Evolutionary conservation across 2,113 vertebrate species (phyloP).

Genomic region (Psittacula cyanocephala): DNA sequence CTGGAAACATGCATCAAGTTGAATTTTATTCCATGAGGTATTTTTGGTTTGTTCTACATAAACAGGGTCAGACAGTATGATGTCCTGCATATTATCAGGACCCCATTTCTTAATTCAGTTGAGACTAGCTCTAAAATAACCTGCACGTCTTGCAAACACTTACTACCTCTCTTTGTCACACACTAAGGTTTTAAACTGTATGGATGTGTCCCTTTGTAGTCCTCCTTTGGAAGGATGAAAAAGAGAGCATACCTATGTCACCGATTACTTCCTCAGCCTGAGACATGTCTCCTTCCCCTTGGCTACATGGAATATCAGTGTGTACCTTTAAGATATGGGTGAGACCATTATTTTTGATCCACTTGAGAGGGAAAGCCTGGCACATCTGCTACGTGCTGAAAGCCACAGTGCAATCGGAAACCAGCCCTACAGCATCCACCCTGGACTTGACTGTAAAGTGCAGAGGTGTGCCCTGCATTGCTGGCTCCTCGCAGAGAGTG

Average conservation of each 20-base stretch:
- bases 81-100: not conserved
- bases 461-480: not conserved
- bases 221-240: not conserved
- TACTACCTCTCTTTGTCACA: not conserved
- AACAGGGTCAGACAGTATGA: not conserved
- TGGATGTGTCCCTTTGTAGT: not conserved
- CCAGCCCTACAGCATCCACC: not conserved
- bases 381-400: not conserved
- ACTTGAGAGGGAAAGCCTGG: not conserved
- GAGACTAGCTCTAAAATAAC: not conserved
- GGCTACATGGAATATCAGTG: not conserved
- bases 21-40: conserved; percentile 21
- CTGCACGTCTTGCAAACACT: not conserved
- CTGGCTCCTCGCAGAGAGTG: not conserved
- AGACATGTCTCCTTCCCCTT: not conserved
- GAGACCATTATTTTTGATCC: conserved; percentile 19
- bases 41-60: conserved; percentile 7
- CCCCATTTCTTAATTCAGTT: not conserved
- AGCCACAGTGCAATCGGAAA: not conserved
- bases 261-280: not conserved
- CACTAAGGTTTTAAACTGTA: not conserved
- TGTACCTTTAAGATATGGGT: conserved; percentile 42
- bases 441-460: not conserved
- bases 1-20: not conserved
- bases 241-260: not conserved